phyloP scores from a whole-genome alignment of 1,140 invertebrate species.

The Mizuhopecten yessoensis region DNA sequence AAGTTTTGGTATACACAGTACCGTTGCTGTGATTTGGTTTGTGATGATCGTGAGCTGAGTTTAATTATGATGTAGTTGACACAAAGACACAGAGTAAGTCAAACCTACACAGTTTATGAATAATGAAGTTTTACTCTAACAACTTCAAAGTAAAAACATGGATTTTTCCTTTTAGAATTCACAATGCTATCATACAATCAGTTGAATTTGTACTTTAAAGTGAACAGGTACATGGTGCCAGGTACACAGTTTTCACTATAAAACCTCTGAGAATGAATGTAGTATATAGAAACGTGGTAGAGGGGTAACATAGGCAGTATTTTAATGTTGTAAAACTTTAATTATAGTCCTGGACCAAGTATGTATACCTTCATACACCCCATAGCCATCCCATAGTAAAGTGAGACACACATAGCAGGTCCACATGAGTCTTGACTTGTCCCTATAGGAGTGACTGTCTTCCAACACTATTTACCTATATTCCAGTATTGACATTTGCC shows the following conservation, averaged over 20 bases:
- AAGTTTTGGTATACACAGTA: too few species aligned
- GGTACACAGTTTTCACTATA: neutral
- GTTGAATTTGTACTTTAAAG: neutral
- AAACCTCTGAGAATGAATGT: neutral
- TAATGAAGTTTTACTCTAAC: too few species aligned
- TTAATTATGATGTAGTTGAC: too few species aligned
- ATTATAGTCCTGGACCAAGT: neutral
- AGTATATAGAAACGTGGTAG: neutral
- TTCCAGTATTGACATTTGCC: slow-evolving; percentile 20
- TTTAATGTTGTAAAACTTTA: neutral
- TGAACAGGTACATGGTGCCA: neutral
- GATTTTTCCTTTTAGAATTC: neutral
- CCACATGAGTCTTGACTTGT: neutral
- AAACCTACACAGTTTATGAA: too few species aligned
- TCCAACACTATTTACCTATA: neutral
- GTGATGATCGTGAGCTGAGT: too few species aligned
- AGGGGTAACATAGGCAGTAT: neutral
- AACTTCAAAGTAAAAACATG: neutral
- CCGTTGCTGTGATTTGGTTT: too few species aligned
- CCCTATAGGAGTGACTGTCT: neutral
- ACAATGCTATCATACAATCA: too few species aligned
- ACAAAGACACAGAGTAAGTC: too few species aligned
- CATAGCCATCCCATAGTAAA: neutral
- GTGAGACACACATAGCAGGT: neutral
- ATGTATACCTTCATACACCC: neutral